Percentiles rank a stretch among this genome's conserved stretches.
Evolutionary conservation across 2,888 invertebrate species (phyloP).

Genomic region (Craniophora ligustri): DNA sequence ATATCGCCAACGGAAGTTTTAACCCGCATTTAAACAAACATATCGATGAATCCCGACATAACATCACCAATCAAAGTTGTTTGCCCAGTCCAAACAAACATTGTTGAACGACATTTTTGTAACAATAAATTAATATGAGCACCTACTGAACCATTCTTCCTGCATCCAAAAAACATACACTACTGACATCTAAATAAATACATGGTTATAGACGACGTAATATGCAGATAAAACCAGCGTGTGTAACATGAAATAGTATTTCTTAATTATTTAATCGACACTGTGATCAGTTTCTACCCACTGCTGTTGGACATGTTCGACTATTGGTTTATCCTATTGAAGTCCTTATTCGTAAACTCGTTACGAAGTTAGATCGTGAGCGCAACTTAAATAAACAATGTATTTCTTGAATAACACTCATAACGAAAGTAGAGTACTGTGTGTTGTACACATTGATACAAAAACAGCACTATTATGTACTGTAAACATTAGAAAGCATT

Average conservation of each 20-base stretch:
- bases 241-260: too few relatives aligned
- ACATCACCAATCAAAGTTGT: conserved; percentile 55
- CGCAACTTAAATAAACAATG: not conserved
- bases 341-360: too few relatives aligned
- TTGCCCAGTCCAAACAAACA: conserved; percentile 65
- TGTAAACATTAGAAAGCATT: conserved; percentile 49
- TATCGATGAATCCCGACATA: conserved; percentile 42
- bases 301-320: too few relatives aligned
- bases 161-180: too few relatives aligned
- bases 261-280: too few relatives aligned
- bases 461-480: conserved; percentile 23
- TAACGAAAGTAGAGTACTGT: conserved; percentile 9
- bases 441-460: too few relatives aligned
- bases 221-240: too few relatives aligned
- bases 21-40: conserved; percentile 32
- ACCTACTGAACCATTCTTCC: conserved; percentile 36
- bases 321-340: too few relatives aligned
- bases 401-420: not conserved
- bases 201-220: too few relatives aligned
- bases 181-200: too few relatives aligned
- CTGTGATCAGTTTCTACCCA: too few relatives aligned
- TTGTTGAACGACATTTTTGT: conserved; percentile 63
- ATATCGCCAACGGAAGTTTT: conserved; percentile 30
- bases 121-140: conserved; percentile 48
- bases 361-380: too few relatives aligned